Conservation (phyloP, 2,113 vertebrate genomes). For the Zosterops japonicus region DNA sequence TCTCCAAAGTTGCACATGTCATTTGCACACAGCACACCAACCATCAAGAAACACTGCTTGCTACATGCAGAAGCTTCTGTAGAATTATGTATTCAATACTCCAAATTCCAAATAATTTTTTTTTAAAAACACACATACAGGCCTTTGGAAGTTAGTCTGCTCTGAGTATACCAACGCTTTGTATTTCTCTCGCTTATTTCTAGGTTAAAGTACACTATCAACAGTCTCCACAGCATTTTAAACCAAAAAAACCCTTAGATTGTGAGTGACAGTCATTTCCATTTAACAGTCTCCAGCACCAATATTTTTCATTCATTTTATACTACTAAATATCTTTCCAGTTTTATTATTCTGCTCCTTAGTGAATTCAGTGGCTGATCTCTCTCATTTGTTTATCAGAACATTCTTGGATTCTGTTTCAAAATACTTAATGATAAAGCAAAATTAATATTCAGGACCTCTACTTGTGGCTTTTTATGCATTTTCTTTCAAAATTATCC, state of each 20-base stretch:
- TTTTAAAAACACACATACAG: neutral
- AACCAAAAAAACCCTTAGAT: neutral
- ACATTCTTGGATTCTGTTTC: neutral
- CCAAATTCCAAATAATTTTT: neutral
- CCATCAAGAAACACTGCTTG: neutral
- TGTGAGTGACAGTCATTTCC: slow-evolving; percentile 14
- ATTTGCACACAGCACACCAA: neutral
- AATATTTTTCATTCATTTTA: slow-evolving; percentile 1
- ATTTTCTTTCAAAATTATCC: neutral
- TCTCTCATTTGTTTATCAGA: neutral
- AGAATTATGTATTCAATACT: neutral
- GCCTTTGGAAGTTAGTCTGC: neutral
- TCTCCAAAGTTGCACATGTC: neutral
- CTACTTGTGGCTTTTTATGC: neutral
- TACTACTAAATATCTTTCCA: neutral
- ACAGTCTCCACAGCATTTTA: neutral
- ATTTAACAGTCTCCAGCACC: slow-evolving; percentile 4
- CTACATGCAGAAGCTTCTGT: neutral
- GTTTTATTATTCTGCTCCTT: neutral
- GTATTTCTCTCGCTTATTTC: neutral
- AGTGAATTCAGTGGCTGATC: neutral
- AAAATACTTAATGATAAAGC: neutral
- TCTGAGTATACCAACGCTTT: neutral
- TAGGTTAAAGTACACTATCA: neutral
- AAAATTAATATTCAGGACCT: neutral